Evolutionary conservation across 2,888 invertebrate genomes (phyloP).

Genomic region (Ichneumoninae sp.): DNA sequence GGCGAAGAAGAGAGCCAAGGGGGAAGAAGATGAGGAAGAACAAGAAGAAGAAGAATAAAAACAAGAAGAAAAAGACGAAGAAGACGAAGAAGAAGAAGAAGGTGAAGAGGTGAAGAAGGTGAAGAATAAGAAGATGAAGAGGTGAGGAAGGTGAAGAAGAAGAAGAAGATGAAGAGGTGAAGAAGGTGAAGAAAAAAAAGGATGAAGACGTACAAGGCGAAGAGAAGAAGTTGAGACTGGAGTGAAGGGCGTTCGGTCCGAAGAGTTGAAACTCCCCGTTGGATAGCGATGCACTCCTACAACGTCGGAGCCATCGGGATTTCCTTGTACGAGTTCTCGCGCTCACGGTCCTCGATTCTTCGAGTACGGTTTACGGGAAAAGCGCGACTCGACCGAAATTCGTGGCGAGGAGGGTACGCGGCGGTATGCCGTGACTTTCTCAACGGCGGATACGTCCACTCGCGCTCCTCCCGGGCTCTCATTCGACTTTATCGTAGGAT

Average conservation of each 20-base stretch:
- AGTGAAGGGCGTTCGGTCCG: slow-evolving; percentile 9
- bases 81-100: not conserved
- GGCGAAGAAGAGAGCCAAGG: not conserved
- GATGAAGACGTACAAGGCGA: not conserved
- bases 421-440: slow-evolving; percentile 4
- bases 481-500: slow-evolving; percentile 48
- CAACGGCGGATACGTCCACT: slow-evolving; percentile 9
- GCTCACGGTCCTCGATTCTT: slow-evolving; percentile 42
- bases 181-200: slow-evolving; percentile 1
- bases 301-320: slow-evolving; percentile 47
- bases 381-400: not conserved
- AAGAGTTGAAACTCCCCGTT: slow-evolving; percentile 10
- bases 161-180: not conserved
- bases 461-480: slow-evolving; percentile 8
- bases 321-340: slow-evolving; percentile 41
- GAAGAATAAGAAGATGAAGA: not conserved
- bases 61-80: not conserved
- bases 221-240: slow-evolving; percentile 3
- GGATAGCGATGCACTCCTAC: not conserved
- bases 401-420: not conserved
- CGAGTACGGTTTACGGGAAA: not conserved
- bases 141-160: not conserved
- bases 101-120: not conserved
- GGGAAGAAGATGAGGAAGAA: not conserved
- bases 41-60: not conserved